A percentile compares a stretch with the other conserved stretches of the same genome.
These are phyloP conservation scores for Sebastes schlegelii DNA, from an alignment of 2,113 vertebrate species.

Conservation along the genomic window DNA sequence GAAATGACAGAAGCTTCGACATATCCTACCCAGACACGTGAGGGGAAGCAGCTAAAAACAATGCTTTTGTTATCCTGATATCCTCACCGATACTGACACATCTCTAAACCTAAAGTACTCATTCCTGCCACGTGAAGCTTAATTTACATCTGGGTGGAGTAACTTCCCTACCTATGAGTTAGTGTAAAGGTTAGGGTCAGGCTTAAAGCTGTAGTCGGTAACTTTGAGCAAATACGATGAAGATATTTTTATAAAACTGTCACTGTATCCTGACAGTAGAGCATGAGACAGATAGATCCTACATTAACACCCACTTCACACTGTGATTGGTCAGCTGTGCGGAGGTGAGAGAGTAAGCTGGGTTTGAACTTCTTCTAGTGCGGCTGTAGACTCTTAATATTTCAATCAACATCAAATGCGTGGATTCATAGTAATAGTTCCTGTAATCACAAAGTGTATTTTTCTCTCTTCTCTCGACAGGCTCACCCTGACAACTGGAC, in stretches of 20 bases:
- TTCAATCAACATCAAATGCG: background rate
- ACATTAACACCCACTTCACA: background rate
- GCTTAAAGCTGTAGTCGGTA: background rate
- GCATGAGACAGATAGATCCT: background rate
- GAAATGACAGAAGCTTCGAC: slow-evolving; percentile 68
- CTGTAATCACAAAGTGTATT: background rate
- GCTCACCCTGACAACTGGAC: slow-evolving; percentile 58
- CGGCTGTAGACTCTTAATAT: background rate
- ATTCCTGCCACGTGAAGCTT: background rate
- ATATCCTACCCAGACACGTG: slow-evolving; percentile 60
- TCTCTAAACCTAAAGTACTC: background rate
- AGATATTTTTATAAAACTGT: too few relatives aligned
- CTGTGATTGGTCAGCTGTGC: background rate
- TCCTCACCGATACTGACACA: background rate
- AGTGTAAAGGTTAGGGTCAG: background rate
- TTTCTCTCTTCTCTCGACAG: slow-evolving; percentile 56
- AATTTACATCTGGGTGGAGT: background rate
- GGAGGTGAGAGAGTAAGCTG: background rate
- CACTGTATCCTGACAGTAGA: too few relatives aligned
- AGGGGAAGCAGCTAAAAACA: slow-evolving; percentile 18
- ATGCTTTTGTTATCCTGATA: background rate
- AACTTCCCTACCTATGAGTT: background rate
- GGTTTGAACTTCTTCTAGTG: background rate
- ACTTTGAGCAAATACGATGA: too few relatives aligned
- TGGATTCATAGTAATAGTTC: background rate